Conservation (phyloP, 2,797 vertebrate genomes). For the Eidolon dupreanum region DNA sequence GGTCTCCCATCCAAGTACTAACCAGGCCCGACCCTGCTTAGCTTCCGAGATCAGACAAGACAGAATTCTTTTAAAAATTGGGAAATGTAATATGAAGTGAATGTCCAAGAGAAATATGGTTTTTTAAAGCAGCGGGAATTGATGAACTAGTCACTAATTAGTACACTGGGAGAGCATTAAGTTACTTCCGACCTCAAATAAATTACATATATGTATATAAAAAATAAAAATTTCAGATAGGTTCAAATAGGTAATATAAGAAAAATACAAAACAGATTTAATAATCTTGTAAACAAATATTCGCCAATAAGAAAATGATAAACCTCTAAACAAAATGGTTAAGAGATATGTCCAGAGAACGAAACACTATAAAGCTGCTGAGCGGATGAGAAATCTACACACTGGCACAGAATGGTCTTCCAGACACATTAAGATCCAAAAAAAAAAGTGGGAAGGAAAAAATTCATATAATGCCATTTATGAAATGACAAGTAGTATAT, state of each 20-base stretch:
- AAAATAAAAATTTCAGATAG: background rate
- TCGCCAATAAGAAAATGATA: background rate
- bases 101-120: background rate
- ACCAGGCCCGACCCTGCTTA: no score
- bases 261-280: background rate
- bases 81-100: background rate
- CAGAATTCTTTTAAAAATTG: background rate
- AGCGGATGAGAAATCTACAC: background rate
- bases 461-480: background rate
- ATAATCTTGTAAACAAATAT: slow-evolving; percentile 5
- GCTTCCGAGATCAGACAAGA: no score
- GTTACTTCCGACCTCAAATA: background rate
- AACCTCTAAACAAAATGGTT: background rate
- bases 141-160: background rate
- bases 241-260: background rate
- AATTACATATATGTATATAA: background rate
- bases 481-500: background rate
- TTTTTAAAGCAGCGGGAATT: background rate
- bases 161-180: background rate
- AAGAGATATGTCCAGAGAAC: background rate
- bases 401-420: background rate
- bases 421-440: background rate
- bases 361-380: background rate
- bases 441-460: background rate
- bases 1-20: no score